phyloP scores from a whole-genome alignment of 2,797 vertebrate species.

The Microchirus variegatus region DNA sequence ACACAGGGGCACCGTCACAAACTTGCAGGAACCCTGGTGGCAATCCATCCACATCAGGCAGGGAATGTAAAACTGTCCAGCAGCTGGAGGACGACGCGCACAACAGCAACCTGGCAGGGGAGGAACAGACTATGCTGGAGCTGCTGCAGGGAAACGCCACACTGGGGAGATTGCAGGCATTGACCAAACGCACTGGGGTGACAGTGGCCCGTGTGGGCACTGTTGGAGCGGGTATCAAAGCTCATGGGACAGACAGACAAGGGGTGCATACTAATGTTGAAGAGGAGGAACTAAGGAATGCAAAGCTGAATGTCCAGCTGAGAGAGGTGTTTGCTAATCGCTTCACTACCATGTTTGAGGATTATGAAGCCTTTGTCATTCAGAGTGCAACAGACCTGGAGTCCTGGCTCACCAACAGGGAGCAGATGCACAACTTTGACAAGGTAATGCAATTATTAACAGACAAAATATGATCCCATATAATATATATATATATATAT shows the following conservation, averaged over 20 bases:
- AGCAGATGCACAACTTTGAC: conserved; percentile 97
- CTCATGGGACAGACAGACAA: conserved; percentile 50
- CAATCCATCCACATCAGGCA: conserved; percentile 70
- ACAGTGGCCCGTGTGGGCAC: conserved; percentile 85
- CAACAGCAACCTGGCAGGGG: conserved; percentile 87
- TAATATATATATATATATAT: too few relatives aligned
- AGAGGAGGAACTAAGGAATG: conserved; percentile 85
- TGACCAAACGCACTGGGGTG: conserved; percentile 89
- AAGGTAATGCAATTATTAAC: conserved; percentile 82
- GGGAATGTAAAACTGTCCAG: conserved; percentile 80
- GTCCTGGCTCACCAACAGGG: conserved; percentile 92
- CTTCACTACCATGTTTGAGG: conserved; percentile 91
- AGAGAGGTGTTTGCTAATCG: conserved; percentile 92
- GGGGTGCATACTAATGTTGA: conserved; percentile 75
- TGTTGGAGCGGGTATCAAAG: conserved; percentile 68
- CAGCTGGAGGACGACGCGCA: conserved; percentile 88
- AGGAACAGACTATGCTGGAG: conserved; percentile 84
- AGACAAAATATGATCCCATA: neutral
- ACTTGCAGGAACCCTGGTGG: conserved; percentile 75
- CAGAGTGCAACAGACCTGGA: conserved; percentile 91
- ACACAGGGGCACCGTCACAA: conserved; percentile 75
- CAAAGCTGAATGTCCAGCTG: conserved; percentile 89
- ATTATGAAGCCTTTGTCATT: conserved; percentile 95
- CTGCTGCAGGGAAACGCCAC: conserved; percentile 90
- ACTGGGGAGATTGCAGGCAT: conserved; percentile 87